These are phyloP conservation scores for Cheilosia scutellata DNA, from an alignment of 2,888 invertebrate genomes.

Conservation along the genomic window DNA sequence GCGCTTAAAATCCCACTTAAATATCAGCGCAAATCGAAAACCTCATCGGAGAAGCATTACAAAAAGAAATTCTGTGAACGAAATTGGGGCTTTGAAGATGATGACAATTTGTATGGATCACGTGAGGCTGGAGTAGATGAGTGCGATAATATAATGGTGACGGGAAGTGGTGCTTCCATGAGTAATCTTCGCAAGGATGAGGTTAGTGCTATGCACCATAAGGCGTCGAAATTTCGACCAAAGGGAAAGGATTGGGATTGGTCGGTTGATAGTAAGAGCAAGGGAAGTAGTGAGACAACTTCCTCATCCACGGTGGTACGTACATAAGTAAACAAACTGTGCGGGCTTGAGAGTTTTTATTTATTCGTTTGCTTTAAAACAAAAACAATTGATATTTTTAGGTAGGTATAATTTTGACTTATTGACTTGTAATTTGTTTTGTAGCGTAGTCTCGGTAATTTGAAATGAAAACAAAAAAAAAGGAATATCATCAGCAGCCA, in stretches of 20 bases:
- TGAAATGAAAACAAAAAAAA: not conserved
- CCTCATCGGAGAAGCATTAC: constrained; percentile 88
- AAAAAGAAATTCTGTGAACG: constrained; percentile 94
- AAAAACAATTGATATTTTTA: not conserved
- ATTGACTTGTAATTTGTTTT: constrained; percentile 14
- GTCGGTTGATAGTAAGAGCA: constrained; percentile 83
- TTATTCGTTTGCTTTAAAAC: constrained; percentile 29
- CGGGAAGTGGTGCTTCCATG: constrained; percentile 44
- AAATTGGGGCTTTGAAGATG: constrained; percentile 86
- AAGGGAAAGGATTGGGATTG: constrained; percentile 91
- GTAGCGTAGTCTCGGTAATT: not conserved
- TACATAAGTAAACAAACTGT: constrained; percentile 46
- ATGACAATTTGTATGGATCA: constrained; percentile 77
- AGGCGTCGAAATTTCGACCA: constrained; percentile 88
- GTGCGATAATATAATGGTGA: constrained; percentile 47
- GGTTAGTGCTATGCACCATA: constrained; percentile 83
- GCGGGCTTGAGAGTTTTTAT: constrained; percentile 31
- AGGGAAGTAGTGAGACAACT: constrained; percentile 74
- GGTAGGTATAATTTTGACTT: constrained; percentile 12
- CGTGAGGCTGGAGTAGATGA: constrained; percentile 62
- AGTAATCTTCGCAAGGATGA: constrained; percentile 71
- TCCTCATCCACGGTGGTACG: constrained; percentile 64
- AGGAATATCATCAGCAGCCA: too few relatives aligned
- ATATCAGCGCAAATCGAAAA: constrained; percentile 86
- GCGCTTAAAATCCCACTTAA: constrained; percentile 86